A percentile compares a stretch with the other conserved stretches of the same genome.
Evolutionary conservation across 2,888 invertebrate genomes (phyloP).

Genomic region (Phengaris alcon): DNA sequence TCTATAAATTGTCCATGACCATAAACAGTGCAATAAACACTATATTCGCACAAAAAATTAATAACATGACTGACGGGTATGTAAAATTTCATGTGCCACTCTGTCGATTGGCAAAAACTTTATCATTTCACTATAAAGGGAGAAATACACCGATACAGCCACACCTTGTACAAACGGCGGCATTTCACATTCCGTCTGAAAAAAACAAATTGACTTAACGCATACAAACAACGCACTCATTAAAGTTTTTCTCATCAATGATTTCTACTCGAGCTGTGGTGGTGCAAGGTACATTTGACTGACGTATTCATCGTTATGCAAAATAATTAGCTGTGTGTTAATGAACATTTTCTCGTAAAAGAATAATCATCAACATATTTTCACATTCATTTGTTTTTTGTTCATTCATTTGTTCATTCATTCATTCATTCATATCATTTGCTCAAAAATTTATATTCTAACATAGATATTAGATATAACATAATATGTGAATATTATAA

Average conservation of each 20-base stretch:
- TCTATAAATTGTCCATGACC: slow-evolving; percentile 9
- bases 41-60: not conserved
- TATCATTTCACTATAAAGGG: slow-evolving; percentile 22
- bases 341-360: no score
- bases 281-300: not conserved
- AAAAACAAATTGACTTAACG: slow-evolving; percentile 36
- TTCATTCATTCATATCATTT: no score
- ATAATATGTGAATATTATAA: no score
- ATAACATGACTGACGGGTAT: slow-evolving; percentile 10
- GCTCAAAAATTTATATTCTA: no score
- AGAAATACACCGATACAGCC: slow-evolving; percentile 21
- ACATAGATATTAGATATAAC: no score
- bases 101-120: slow-evolving; percentile 7
- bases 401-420: no score
- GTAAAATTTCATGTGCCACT: slow-evolving; percentile 14
- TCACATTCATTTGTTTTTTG: no score
- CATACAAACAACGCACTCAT: slow-evolving; percentile 36
- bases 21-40: slow-evolving; percentile 1
- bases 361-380: no score
- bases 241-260: slow-evolving; percentile 39
- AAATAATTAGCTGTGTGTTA: not conserved
- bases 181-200: slow-evolving; percentile 33
- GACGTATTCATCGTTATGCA: not conserved
- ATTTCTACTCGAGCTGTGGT: slow-evolving; percentile 37
- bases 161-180: slow-evolving; percentile 30